Evolutionary conservation across 2,113 vertebrate genomes (phyloP), one percentile per base, ranked within the genome.

Genomic region (Edolisoma coerulescens): DNA sequence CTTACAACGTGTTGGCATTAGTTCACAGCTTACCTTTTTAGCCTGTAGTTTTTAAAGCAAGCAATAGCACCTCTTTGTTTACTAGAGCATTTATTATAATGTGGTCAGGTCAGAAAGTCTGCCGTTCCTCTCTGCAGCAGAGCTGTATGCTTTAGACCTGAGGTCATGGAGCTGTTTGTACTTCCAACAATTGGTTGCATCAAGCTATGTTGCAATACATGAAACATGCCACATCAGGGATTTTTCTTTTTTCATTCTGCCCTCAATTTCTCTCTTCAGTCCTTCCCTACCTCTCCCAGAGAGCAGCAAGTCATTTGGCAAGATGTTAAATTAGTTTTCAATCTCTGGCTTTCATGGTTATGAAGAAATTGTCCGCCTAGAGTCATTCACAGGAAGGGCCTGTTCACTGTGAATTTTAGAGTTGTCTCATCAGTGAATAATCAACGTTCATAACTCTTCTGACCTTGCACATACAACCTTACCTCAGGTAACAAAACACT

Each of bases 171-270:
- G 60, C 50, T 91, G 17, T 94, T 93, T 90, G 59, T 82, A 33
- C 75, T 93, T 94, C 84, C 87, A 93, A 45, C 33, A 60, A 63
- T 9, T 47, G 27, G 59, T 87, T 93, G 75, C 79, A 61, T 94
- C 84, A 88, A 90, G 42, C n/a, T 91, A 19, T 93, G 71, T 91
- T 88, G 90, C 78, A 96, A 96, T 57, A 76, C 27, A 22, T 65
- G 59, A 93, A 91, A 93, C 39, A 63, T 70, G 45, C 19, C 59
- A 86, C 54, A 86, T 90, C 41, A 82, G 78, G 37, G 28, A 26
- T 84, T 83, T 81, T 53, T 41, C 39, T 57, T 79, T 70, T 73
- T 60, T 61, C 16, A 47, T 80, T 77, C 71, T 91, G 17, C 39
- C 79, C 54, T 85, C 47, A 57, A 8, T 90, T 80, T 74, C 50